phyloP scores from a whole-genome alignment of 2,888 invertebrate genomes.

The Noctua janthe region DNA sequence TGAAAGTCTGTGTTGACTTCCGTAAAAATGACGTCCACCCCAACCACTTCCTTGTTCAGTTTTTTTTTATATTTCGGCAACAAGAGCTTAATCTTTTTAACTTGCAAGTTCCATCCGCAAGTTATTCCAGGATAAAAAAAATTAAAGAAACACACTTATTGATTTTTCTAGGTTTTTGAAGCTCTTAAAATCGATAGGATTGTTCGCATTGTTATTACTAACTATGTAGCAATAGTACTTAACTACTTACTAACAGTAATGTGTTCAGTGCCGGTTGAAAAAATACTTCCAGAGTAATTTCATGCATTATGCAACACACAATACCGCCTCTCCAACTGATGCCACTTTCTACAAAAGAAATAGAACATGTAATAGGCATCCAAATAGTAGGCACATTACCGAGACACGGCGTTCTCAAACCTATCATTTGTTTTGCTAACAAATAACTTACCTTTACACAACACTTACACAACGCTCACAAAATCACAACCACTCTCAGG shows the following conservation, averaged over 20 bases:
- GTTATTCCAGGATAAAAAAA: not conserved
- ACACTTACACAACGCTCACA: conserved; percentile 39
- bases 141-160: not conserved
- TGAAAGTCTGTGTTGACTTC: conserved; percentile 31
- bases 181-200: not conserved
- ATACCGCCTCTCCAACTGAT: conserved; percentile 16
- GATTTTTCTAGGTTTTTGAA: not conserved
- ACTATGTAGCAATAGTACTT: not conserved
- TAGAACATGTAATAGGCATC: conserved; percentile 34
- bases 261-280: not conserved
- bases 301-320: conserved; percentile 39
- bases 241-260: not conserved
- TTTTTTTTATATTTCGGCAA: conserved; percentile 22
- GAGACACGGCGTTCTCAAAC: conserved; percentile 10
- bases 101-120: not conserved
- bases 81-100: conserved; percentile 1
- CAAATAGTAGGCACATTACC: conserved; percentile 11
- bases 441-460: conserved; percentile 45
- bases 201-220: not conserved
- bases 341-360: conserved; percentile 52
- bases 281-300: not conserved
- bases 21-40: conserved; percentile 32
- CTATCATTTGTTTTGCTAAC: conserved; percentile 49
- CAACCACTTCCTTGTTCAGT: conserved; percentile 34
- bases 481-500: conserved; percentile 11